A percentile compares a stretch with the other conserved stretches of the same genome.
Conservation (phyloP, 2,888 invertebrate species). For the Torymus aiolomorphi region DNA sequence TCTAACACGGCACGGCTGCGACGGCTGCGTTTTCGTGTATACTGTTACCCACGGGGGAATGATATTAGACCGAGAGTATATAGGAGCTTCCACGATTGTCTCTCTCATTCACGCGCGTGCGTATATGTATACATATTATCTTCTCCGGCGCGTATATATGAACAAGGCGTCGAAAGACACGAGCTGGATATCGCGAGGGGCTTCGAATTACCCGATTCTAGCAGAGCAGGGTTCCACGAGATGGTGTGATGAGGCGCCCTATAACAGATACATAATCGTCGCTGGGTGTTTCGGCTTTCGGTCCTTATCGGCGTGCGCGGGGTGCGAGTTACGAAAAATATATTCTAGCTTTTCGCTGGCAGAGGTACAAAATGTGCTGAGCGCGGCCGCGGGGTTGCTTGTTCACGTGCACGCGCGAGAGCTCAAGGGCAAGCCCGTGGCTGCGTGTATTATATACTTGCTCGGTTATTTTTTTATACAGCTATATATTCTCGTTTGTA, state of each 20-base stretch:
- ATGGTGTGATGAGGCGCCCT: not conserved
- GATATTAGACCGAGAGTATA: slow-evolving; percentile 12
- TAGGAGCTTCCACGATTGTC: too few species aligned
- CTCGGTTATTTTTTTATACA: too few species aligned
- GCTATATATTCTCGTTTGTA: too few species aligned
- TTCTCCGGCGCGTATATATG: not conserved
- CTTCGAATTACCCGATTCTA: slow-evolving; percentile 44
- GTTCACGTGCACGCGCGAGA: too few species aligned
- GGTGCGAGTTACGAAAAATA: too few species aligned
- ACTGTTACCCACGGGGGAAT: slow-evolving; percentile 64
- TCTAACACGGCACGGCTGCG: slow-evolving; percentile 11
- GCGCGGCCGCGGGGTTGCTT: too few species aligned
- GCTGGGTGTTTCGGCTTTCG: not conserved
- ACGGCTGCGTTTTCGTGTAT: slow-evolving; percentile 55
- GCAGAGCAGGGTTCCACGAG: not conserved
- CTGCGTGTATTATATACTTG: too few species aligned
- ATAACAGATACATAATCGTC: too few species aligned
- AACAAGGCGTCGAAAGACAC: too few species aligned
- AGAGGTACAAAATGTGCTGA: too few species aligned
- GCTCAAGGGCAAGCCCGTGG: not conserved
- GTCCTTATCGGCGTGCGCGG: slow-evolving; percentile 22
- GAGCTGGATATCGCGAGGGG: not conserved
- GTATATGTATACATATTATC: slow-evolving; percentile 9
- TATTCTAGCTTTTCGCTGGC: too few species aligned
- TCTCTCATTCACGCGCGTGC: too few species aligned